Evolutionary conservation across 2,888 invertebrate species (phyloP).

Genomic region (Sipunculus nudus): DNA sequence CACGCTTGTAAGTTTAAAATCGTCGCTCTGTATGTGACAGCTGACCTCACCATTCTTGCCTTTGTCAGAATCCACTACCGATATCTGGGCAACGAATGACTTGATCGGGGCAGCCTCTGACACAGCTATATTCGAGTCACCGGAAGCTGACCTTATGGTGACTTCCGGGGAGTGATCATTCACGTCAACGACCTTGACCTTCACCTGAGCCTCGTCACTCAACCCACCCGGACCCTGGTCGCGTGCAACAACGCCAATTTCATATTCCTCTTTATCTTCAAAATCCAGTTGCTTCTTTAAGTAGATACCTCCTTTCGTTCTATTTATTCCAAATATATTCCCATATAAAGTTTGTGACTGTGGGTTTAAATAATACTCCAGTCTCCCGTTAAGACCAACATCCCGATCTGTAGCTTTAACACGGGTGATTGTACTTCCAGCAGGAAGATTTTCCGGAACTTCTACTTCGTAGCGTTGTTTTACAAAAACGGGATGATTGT

Average conservation of each 20-base stretch:
- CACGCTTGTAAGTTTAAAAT: slow-evolving; percentile 23
- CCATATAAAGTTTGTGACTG: slow-evolving; percentile 32
- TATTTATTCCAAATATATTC: slow-evolving; percentile 25
- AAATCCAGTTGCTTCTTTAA: slow-evolving; percentile 31
- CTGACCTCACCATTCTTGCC: slow-evolving; percentile 30
- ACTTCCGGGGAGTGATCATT: slow-evolving; percentile 38
- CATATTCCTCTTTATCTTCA: slow-evolving; percentile 25
- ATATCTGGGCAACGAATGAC: slow-evolving; percentile 13
- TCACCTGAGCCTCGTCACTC: slow-evolving; percentile 30
- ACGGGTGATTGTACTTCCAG: slow-evolving; percentile 19
- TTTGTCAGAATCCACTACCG: slow-evolving; percentile 28
- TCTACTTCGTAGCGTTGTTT: slow-evolving; percentile 30
- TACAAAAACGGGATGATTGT: slow-evolving; percentile 32
- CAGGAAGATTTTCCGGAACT: slow-evolving; percentile 29
- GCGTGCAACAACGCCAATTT: too few species aligned
- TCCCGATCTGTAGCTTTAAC: slow-evolving; percentile 39
- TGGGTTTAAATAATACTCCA: slow-evolving; percentile 35
- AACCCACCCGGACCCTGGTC: slow-evolving; percentile 35
- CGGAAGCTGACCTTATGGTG: too few species aligned
- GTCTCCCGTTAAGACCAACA: slow-evolving; percentile 34
- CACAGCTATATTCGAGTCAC: too few species aligned
- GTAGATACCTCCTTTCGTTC: slow-evolving; percentile 30
- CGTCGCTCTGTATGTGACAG: slow-evolving; percentile 25
- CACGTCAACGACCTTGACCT: slow-evolving; percentile 35
- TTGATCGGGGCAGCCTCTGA: too few species aligned